Base-by-base conservation (phyloP, 2,888 invertebrate species). In the Therioaphis trifolii region DNA sequence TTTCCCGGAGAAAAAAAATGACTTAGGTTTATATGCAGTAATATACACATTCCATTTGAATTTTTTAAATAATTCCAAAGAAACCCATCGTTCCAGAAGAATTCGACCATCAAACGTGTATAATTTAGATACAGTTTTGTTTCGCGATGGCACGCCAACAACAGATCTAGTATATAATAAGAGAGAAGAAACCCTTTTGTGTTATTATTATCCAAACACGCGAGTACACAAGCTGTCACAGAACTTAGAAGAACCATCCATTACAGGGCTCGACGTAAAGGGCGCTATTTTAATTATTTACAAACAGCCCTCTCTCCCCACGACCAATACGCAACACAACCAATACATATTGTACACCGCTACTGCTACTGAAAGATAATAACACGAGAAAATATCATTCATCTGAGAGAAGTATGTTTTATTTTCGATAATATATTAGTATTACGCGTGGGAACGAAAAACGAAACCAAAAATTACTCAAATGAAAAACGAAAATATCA, bases 211-310 rank as follows among this genome's bases (percentile, higher is more conserved):
- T 21, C 77, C 66, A 12, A 49, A 52, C 66, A 24, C 35, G 49
- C 49, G 35, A 18, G 35, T 52, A 66, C 40, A 78, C 40, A n/a
- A 68, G 40, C 68, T 68, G 78, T 78, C 78, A 78, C 68, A 12
- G 55, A 69, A 52, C n/a, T 55, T 14, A 18, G 35, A 40, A 55
- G 68, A 55, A 78, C 52, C 68, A 78, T 69, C 52, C 40, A 78
- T 78, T 68, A 68, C 52, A 14, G 4, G 35, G 52, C 43, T 46
- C 43, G 46, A 24, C 52, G 29, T 55, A 69, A 68, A 5, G 68
- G 68, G 52, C 40, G 24, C 55, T 0, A n/a, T 55, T 69, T 78
- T 78, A 78, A 78, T 78, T 78, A 78, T 78, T 69, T 69, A 78
- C 78, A 69, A 68, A 78, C 52, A 55, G 21, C 46, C 46, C 43